Percentiles rank a stretch among this genome's conserved stretches.
Evolutionary conservation across 2,113 vertebrate species (phyloP).

Genomic region (Condylura cristata): DNA sequence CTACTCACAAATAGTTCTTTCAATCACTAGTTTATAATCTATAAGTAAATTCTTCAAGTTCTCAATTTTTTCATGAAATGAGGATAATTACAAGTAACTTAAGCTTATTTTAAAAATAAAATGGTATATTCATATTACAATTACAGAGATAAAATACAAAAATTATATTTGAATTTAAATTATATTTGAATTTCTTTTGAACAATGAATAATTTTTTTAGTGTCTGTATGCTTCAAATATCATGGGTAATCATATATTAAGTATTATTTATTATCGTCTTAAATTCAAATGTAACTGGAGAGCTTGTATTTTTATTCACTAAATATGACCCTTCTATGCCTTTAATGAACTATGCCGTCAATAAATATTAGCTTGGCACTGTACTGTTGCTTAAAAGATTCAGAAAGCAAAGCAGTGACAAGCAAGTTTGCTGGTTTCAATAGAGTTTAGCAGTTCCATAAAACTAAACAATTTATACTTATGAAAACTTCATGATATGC

Average conservation of each 20-base stretch:
- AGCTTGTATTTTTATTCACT: background rate
- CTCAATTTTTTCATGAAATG: background rate
- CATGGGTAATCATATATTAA: background rate
- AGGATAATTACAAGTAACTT: background rate
- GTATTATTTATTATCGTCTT: background rate
- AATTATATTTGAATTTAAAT: background rate
- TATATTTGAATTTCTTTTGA: background rate
- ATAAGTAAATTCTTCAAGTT: background rate
- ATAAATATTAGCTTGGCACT: background rate
- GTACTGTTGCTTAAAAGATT: background rate
- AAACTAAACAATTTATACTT: constrained; percentile 48
- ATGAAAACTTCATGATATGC: constrained; percentile 57
- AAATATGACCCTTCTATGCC: background rate
- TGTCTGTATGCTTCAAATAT: background rate
- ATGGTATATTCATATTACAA: background rate
- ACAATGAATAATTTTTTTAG: background rate
- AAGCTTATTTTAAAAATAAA: background rate
- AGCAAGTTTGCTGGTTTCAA: background rate
- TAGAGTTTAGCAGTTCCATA: background rate
- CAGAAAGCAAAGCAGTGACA: background rate
- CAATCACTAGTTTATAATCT: background rate
- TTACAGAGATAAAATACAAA: background rate
- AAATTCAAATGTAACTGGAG: background rate
- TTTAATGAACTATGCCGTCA: background rate
- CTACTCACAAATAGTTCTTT: background rate